phyloP scores from a whole-genome alignment of 1,140 invertebrate genomes.

The Theocolax elegans region DNA sequence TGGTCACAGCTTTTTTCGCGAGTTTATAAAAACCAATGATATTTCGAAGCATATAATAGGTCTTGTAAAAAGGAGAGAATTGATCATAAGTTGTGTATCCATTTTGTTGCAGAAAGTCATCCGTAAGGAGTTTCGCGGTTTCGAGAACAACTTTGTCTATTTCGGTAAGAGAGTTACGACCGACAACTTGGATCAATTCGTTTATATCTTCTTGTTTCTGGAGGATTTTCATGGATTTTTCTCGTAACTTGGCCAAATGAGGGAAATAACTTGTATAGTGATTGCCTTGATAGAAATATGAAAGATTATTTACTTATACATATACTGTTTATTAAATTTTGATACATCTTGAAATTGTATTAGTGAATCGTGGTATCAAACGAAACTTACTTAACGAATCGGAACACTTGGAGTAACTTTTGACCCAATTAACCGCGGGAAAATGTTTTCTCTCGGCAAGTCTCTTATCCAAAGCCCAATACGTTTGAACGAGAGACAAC shows the following conservation, averaged over 20 bases:
- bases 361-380: neutral
- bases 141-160: constrained; percentile 84
- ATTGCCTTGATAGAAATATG: too few relatives aligned
- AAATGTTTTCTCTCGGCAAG: constrained; percentile 82
- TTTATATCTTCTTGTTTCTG: constrained; percentile 90
- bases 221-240: constrained; percentile 76
- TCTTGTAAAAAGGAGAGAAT: constrained; percentile 88
- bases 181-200: constrained; percentile 90
- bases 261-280: constrained; percentile 84
- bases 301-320: too few relatives aligned
- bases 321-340: too few relatives aligned
- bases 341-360: too few relatives aligned
- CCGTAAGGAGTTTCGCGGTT: constrained; percentile 81
- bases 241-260: constrained; percentile 76
- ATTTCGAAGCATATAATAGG: constrained; percentile 82
- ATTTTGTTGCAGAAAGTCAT: constrained; percentile 86
- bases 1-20: constrained; percentile 60
- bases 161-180: constrained; percentile 84
- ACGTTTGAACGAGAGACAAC: constrained; percentile 79
- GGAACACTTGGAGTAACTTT: constrained; percentile 68
- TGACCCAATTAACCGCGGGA: constrained; percentile 80
- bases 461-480: constrained; percentile 82
- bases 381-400: constrained; percentile 66
- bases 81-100: constrained; percentile 81
- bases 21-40: constrained; percentile 84